Conservation (phyloP, 1,140 invertebrate species). For the Lasaia peninsularis region DNA sequence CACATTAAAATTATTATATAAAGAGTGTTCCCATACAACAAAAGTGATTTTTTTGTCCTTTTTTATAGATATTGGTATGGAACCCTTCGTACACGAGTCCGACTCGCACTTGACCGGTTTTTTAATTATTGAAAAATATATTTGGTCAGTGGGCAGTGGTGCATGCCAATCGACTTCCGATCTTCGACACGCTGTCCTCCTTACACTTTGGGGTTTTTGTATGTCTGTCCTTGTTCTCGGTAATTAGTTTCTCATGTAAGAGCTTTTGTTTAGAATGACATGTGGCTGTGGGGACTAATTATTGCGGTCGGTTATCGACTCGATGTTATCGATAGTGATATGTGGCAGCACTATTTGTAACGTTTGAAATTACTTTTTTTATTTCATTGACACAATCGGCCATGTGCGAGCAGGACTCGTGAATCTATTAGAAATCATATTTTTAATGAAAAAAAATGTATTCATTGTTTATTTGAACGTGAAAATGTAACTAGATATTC, state of each 20-base stretch:
- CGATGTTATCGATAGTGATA: constrained; percentile 38
- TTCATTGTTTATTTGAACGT: too few species aligned
- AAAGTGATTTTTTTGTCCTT: too few species aligned
- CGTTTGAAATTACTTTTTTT: neutral
- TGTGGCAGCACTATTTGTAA: neutral
- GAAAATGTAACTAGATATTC: too few species aligned
- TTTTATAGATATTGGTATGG: too few species aligned
- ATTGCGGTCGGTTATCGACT: constrained; percentile 41
- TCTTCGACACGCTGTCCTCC: constrained; percentile 34
- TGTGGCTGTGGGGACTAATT: constrained; percentile 62
- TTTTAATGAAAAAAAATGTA: too few species aligned
- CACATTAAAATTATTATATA: too few species aligned
- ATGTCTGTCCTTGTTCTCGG: constrained; percentile 29
- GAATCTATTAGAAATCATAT: too few species aligned
- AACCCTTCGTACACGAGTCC: too few species aligned
- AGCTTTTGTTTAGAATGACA: constrained; percentile 61
- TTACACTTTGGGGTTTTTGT: constrained; percentile 20
- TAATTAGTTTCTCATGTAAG: constrained; percentile 69
- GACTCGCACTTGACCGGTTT: too few species aligned
- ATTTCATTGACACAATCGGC: too few species aligned
- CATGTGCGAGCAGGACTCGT: too few species aligned
- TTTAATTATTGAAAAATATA: constrained; percentile 70
- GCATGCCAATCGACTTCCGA: constrained; percentile 66
- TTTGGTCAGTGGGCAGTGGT: constrained; percentile 59
- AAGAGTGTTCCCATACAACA: too few species aligned